Conservation (phyloP, 2,888 invertebrate species). For the Bruchidius siliquastri region DNA sequence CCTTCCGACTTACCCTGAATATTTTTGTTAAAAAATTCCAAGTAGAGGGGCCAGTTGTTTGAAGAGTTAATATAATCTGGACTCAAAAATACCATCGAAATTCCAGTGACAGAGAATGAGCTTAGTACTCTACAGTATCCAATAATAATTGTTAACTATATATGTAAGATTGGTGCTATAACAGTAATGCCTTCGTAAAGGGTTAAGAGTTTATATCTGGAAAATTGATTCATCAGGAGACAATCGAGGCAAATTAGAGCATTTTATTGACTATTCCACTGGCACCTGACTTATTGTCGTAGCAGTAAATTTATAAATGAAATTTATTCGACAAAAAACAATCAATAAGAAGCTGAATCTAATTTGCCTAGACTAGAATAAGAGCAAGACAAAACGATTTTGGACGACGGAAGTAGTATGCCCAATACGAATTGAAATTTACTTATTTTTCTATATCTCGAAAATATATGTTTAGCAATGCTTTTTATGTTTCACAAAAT, state of each 20-base stretch:
- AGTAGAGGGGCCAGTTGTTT: not conserved
- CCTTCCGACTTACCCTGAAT: too few relatives aligned
- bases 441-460: not conserved
- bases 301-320: too few relatives aligned
- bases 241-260: constrained; percentile 5
- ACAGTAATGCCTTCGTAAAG: constrained; percentile 42
- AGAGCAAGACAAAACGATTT: not conserved
- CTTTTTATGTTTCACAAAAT: constrained; percentile 1
- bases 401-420: constrained; percentile 5
- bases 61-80: constrained; percentile 20
- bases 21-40: not conserved
- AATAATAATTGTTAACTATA: constrained; percentile 44
- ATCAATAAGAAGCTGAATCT: not conserved
- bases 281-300: too few relatives aligned
- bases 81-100: constrained; percentile 26
- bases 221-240: constrained; percentile 31
- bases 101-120: constrained; percentile 26
- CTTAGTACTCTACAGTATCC: constrained; percentile 38
- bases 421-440: constrained; percentile 9
- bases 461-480: not conserved
- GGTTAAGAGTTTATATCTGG: constrained; percentile 28
- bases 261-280: not conserved
- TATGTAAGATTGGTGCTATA: constrained; percentile 48
- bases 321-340: too few relatives aligned
- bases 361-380: constrained; percentile 2